These are phyloP conservation scores for Anoplolepis gracilipes DNA, from an alignment of 1,140 invertebrate genomes.

Conservation along the genomic window DNA sequence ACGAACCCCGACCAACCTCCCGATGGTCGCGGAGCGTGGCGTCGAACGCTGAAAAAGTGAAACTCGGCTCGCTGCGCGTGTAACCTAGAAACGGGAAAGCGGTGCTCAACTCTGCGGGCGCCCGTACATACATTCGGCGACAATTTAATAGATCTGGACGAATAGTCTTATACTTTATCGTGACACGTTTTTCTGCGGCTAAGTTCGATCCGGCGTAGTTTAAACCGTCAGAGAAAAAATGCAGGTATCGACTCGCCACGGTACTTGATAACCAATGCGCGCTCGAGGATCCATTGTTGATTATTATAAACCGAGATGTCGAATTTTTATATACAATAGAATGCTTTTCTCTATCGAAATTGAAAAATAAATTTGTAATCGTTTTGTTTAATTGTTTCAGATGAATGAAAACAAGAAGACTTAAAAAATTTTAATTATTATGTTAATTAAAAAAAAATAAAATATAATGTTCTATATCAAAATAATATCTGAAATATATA, in stretches of 20 bases:
- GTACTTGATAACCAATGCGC: conserved; percentile 35
- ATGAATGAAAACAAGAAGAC: neutral
- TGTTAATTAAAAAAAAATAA: neutral
- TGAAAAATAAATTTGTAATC: neutral
- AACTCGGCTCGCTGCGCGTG: conserved; percentile 86
- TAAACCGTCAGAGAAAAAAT: neutral
- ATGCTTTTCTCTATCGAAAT: neutral
- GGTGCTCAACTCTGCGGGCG: conserved; percentile 83
- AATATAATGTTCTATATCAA: neutral
- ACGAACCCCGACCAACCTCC: conserved; percentile 73
- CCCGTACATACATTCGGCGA: conserved; percentile 57
- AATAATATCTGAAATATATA: neutral
- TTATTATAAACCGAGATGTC: neutral
- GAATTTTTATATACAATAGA: neutral
- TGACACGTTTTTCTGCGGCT: neutral
- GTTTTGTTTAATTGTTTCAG: no score
- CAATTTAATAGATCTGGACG: conserved; percentile 51
- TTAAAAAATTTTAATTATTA: neutral
- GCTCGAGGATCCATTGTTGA: neutral
- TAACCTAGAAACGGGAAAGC: conserved; percentile 85
- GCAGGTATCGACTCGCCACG: conserved; percentile 5
- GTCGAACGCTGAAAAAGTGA: conserved; percentile 86
- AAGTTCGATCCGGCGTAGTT: neutral
- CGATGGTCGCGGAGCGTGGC: conserved; percentile 80
- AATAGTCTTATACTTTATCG: conserved; percentile 43